phyloP scores from a whole-genome alignment of 2,797 vertebrate genomes.

The Apodemus agrarius region DNA sequence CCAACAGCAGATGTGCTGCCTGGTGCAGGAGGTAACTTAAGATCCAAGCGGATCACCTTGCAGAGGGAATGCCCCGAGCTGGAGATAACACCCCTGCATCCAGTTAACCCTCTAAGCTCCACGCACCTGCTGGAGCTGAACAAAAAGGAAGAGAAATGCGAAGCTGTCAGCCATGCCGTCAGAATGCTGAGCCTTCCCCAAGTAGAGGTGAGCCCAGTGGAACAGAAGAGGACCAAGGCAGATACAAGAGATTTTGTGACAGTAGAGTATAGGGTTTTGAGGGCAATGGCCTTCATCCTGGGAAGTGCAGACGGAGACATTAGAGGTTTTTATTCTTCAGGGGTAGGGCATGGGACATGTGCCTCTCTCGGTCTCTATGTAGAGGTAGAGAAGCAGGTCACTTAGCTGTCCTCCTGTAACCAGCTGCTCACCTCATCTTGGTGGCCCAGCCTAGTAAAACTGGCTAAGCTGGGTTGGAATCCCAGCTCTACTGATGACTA shows the following conservation, averaged over 20 bases:
- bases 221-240: neutral
- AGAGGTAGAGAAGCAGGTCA: neutral
- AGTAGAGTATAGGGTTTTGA: neutral
- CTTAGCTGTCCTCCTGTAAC: neutral
- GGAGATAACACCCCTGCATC: slow-evolving; percentile 58
- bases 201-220: neutral
- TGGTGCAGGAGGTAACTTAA: slow-evolving; percentile 75
- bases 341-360: neutral
- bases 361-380: neutral
- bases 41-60: slow-evolving; percentile 78
- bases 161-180: neutral
- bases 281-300: neutral
- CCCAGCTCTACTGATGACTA: neutral
- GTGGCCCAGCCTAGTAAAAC: neutral
- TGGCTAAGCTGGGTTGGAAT: neutral
- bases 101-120: slow-evolving; percentile 68
- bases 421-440: neutral
- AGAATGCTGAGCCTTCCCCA: neutral
- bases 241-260: neutral
- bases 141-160: neutral
- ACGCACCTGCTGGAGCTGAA: neutral
- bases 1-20: slow-evolving; percentile 72
- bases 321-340: neutral
- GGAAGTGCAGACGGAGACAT: neutral
- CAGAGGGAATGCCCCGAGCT: slow-evolving; percentile 70